Base-by-base conservation (phyloP, 2,888 invertebrate genomes). In the Opisthograptis luteolata region DNA sequence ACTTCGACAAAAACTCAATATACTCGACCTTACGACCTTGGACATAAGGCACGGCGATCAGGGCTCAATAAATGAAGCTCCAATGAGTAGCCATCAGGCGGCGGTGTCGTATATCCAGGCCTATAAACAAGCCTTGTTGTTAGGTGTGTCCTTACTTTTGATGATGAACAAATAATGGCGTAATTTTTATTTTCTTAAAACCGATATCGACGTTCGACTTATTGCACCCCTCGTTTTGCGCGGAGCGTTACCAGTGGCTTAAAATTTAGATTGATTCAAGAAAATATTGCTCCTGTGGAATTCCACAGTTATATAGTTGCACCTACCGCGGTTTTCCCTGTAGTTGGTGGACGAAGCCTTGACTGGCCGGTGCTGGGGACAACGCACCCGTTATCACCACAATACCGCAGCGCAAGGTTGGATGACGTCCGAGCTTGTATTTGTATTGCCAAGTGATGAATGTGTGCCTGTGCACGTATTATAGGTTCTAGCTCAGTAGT, bases 1-100 rank as follows among this genome's bases (percentile, higher is more conserved):
- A 64, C 67, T 55, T 37, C 59, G 50, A 42, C 42, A 30, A 9
- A 31, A 7, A 42, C 52, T 37, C 2, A 15, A 43, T 12, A 60
- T 53, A 36, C 8, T 19, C 52, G 36, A 70, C 69, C 50, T 60
- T 74, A 64, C 13, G 0, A 0, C 2, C 1, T 0, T 8, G 0
- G 0, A 1, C 5, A 54, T 59, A 45, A 58, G 41, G 31, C 20
- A 3, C 39, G 34, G 10, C 14, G 2, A 8, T 5, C 13, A 25
- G 4, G 30, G 37, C 10, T 13, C 1, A 1, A 10, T 4, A 0
- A 5, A 10, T 13, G 57, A 55, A 44, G 46, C 48, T 44, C 28
- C 32, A 15, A 54, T 58, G 63, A 58, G 64, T 62, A 59, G 56
- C 53, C 55, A 47, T 47, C 51, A 56, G 55, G 56, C 55, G 44